Evolutionary conservation across 2,888 invertebrate species (phyloP).

Genomic region (Drosophila melanosoma): DNA sequence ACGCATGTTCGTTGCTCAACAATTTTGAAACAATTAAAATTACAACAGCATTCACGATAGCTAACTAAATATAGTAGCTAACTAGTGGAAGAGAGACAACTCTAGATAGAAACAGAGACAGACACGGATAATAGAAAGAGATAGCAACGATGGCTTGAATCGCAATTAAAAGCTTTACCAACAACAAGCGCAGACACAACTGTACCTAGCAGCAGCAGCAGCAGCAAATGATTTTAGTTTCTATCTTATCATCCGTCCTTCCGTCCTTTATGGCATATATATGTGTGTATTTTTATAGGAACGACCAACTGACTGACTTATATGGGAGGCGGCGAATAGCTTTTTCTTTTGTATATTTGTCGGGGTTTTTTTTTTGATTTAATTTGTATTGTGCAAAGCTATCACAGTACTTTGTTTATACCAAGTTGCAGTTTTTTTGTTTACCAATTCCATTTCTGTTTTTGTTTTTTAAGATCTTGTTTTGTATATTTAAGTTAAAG

Average conservation of each 20-base stretch:
- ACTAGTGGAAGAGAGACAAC: conserved; percentile 32
- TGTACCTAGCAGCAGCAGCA: conserved; percentile 54
- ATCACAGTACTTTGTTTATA: conserved; percentile 82
- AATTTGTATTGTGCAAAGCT: conserved; percentile 69
- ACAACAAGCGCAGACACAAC: conserved; percentile 56
- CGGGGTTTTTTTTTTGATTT: background rate
- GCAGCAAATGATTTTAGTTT: conserved; percentile 3
- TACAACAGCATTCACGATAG: conserved; percentile 75
- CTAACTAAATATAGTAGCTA: conserved; percentile 60
- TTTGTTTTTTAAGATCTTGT: conserved; percentile 32
- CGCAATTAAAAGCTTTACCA: conserved; percentile 26
- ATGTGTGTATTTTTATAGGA: conserved; percentile 28
- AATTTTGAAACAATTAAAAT: conserved; percentile 63
- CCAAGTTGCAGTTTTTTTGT: conserved; percentile 45
- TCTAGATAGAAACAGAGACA: conserved; percentile 23
- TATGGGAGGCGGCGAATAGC: conserved; percentile 13
- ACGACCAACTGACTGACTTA: conserved; percentile 43
- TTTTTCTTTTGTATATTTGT: conserved; percentile 12
- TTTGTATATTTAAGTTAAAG: conserved; percentile 19
- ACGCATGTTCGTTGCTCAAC: conserved; percentile 72
- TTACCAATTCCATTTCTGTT: conserved; percentile 39
- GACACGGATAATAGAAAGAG: conserved; percentile 24
- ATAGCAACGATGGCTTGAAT: conserved; percentile 23
- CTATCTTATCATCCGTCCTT: background rate
- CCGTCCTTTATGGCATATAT: conserved; percentile 29